A percentile compares a stretch with the other conserved stretches of the same genome.
Evolutionary conservation across 2,797 vertebrate species (phyloP).

Genomic region (Luscinia megarhynchos): DNA sequence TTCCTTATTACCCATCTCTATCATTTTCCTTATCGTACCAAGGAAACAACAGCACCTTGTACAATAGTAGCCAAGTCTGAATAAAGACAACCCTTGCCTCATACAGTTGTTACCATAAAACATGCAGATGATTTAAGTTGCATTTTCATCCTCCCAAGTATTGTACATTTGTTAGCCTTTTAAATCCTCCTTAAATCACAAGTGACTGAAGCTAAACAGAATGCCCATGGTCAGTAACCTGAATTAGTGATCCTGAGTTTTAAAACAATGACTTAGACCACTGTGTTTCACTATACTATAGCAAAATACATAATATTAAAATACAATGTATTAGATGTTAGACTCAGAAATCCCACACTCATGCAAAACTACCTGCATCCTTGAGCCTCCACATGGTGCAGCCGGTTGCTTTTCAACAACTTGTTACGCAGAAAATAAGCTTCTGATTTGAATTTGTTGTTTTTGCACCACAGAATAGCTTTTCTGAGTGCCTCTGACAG

Average conservation of each 20-base stretch:
- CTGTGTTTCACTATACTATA: background rate
- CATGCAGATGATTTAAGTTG: background rate
- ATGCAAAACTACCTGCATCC: slow-evolving; percentile 74
- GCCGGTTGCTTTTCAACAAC: slow-evolving; percentile 77
- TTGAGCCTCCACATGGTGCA: slow-evolving; percentile 78
- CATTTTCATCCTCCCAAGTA: background rate
- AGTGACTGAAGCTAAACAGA: background rate
- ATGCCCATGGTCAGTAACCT: background rate
- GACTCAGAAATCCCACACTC: background rate
- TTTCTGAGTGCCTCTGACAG: slow-evolving; percentile 75
- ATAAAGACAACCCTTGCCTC: background rate
- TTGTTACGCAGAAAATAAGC: slow-evolving; percentile 76
- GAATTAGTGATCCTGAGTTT: background rate
- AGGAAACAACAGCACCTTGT: background rate
- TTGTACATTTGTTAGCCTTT: background rate
- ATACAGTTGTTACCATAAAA: background rate
- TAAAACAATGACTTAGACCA: background rate
- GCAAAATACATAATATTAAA: background rate
- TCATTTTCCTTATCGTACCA: background rate
- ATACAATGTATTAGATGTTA: background rate
- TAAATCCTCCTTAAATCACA: background rate
- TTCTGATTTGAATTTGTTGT: slow-evolving; percentile 66
- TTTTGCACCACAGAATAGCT: slow-evolving; percentile 75
- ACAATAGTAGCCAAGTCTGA: background rate
- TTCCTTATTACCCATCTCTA: background rate